Conservation (phyloP, 2,797 vertebrate genomes). For the Enteromius anoplus region DNA sequence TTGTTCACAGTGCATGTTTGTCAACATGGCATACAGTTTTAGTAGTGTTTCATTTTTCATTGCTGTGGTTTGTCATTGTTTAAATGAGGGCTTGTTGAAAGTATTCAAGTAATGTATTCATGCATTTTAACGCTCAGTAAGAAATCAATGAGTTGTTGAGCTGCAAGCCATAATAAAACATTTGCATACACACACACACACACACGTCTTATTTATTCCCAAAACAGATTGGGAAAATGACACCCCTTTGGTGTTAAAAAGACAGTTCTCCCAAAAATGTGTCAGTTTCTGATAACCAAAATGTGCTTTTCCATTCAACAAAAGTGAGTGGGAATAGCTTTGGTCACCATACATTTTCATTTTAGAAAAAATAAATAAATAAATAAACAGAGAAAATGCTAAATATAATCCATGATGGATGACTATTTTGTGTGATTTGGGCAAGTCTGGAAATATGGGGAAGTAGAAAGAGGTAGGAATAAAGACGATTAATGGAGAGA, state of each 20-base stretch:
- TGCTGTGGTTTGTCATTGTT: constrained; percentile 22
- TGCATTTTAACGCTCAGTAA: constrained; percentile 39
- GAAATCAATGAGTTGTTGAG: constrained; percentile 46
- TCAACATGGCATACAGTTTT: constrained; percentile 17
- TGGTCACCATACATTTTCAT: not conserved
- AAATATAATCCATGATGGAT: constrained; percentile 33
- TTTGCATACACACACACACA: constrained; percentile 4
- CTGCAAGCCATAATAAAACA: constrained; percentile 26
- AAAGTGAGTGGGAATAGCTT: not conserved
- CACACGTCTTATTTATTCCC: constrained; percentile 1
- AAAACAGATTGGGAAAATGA: not conserved
- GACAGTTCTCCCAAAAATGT: not conserved
- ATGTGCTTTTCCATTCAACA: not conserved
- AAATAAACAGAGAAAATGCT: constrained; percentile 13
- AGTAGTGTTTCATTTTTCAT: constrained; percentile 22
- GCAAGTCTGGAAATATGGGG: constrained; percentile 44
- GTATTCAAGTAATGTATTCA: constrained; percentile 40
- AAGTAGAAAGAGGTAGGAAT: not conserved
- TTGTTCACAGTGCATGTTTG: not conserved
- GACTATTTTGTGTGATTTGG: constrained; percentile 47
- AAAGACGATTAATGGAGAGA: constrained; percentile 27
- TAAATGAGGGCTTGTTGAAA: not conserved
- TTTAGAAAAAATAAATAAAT: not conserved
- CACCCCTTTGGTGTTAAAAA: not conserved
- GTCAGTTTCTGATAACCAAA: not conserved